phyloP scores from a whole-genome alignment of 1,140 invertebrate species.

The Varroa destructor region DNA sequence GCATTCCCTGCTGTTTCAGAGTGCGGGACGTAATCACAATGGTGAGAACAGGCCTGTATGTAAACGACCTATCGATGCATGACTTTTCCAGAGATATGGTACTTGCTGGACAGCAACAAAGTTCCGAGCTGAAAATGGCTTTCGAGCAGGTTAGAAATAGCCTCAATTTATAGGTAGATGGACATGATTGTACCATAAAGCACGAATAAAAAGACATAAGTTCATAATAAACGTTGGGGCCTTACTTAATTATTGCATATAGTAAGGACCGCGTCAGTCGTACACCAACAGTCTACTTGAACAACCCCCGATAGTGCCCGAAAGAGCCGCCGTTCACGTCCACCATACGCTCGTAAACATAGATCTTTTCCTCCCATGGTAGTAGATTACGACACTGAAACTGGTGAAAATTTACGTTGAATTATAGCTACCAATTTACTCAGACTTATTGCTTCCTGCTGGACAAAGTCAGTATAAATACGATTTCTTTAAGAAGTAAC shows the following conservation, averaged over 20 bases:
- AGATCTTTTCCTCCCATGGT: no score
- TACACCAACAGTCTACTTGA: no score
- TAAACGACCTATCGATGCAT: conserved; percentile 94
- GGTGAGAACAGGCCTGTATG: conserved; percentile 75
- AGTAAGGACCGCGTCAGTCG: no score
- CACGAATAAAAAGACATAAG: background rate
- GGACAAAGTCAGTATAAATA: no score
- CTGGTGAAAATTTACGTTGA: no score
- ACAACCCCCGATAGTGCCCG: no score
- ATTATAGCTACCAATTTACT: no score
- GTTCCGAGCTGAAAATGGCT: conserved; percentile 84
- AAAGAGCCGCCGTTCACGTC: no score
- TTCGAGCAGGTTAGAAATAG: conserved; percentile 56
- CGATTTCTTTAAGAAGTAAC: no score
- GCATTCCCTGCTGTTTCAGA: conserved; percentile 36
- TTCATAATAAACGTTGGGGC: background rate
- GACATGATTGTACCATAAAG: background rate
- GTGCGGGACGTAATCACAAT: conserved; percentile 81
- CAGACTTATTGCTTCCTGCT: no score
- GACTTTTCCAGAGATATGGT: conserved; percentile 94
- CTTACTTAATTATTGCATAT: background rate
- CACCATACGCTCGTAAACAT: no score
- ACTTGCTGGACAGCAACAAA: conserved; percentile 89
- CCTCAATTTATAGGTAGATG: background rate
- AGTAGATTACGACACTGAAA: no score